A percentile compares a stretch with the other conserved stretches of the same genome.
Conservation (phyloP, 2,888 invertebrate genomes). For the Drosophila kanekoi region DNA sequence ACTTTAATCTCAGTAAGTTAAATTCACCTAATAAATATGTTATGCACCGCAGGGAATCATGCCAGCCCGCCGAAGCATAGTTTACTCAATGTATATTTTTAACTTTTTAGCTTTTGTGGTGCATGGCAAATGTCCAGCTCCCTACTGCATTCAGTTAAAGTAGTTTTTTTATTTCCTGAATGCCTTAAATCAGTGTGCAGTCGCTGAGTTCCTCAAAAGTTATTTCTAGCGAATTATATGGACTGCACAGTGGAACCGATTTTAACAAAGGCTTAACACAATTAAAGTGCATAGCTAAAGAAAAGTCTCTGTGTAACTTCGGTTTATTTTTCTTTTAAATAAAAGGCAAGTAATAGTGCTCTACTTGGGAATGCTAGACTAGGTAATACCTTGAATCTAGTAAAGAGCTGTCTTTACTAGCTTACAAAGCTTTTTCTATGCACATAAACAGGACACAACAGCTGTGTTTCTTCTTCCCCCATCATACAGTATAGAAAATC, state of each 20-base stretch:
- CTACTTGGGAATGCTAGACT: no score
- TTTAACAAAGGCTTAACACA: not conserved
- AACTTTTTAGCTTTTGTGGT: no score
- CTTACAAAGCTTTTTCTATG: no score
- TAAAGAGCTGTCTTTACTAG: no score
- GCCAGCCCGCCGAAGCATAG: not conserved
- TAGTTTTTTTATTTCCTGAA: not conserved
- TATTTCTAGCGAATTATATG: constrained; percentile 1
- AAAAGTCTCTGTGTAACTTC: no score
- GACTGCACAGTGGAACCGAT: constrained; percentile 20
- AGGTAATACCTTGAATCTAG: no score
- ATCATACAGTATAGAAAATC: no score
- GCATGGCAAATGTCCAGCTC: no score
- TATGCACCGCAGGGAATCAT: not conserved
- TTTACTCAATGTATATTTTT: not conserved
- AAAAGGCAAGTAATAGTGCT: no score
- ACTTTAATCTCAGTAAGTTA: constrained; percentile 3
- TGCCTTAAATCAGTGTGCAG: constrained; percentile 3
- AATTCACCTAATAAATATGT: not conserved
- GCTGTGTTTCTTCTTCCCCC: no score
- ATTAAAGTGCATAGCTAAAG: not conserved
- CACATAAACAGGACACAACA: no score
- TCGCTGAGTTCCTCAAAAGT: not conserved
- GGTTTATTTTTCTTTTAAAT: no score
- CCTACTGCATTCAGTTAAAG: not conserved